Evolutionary conservation across 1,140 invertebrate species (phyloP).

Genomic region (Diachasmimorpha longicaudata): DNA sequence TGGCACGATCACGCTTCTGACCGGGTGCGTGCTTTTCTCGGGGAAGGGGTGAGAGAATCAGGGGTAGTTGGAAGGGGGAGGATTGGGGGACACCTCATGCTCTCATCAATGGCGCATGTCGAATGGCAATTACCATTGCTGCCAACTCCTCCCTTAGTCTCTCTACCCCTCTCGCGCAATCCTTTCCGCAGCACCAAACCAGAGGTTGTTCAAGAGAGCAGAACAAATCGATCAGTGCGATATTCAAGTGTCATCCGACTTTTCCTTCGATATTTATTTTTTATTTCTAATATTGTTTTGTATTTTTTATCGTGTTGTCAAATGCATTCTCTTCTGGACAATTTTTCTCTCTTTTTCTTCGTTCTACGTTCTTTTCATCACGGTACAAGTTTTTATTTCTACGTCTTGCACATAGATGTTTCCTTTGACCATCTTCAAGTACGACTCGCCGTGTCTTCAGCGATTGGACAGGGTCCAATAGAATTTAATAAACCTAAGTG

Average conservation of each 20-base stretch:
- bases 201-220: background rate
- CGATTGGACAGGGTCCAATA: constrained; percentile 20
- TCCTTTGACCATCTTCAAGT: background rate
- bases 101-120: constrained; percentile 8
- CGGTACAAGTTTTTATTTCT: background rate
- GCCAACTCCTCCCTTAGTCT: background rate
- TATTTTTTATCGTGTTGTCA: background rate
- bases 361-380: background rate
- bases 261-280: background rate
- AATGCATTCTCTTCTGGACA: background rate
- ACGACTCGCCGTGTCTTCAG: background rate
- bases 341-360: background rate
- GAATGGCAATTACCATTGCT: constrained; percentile 15
- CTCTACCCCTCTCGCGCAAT: background rate
- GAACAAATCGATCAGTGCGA: background rate
- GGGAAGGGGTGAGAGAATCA: no score
- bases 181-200: background rate
- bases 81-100: background rate
- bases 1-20: background rate
- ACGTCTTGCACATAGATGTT: background rate
- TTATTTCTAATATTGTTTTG: background rate
- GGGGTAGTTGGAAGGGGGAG: no score
- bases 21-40: background rate
- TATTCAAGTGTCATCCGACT: background rate
- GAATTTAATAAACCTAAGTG: constrained; percentile 29